Evolutionary conservation across 2,888 invertebrate genomes (phyloP).

Genomic region (Mystacides longicornis): DNA sequence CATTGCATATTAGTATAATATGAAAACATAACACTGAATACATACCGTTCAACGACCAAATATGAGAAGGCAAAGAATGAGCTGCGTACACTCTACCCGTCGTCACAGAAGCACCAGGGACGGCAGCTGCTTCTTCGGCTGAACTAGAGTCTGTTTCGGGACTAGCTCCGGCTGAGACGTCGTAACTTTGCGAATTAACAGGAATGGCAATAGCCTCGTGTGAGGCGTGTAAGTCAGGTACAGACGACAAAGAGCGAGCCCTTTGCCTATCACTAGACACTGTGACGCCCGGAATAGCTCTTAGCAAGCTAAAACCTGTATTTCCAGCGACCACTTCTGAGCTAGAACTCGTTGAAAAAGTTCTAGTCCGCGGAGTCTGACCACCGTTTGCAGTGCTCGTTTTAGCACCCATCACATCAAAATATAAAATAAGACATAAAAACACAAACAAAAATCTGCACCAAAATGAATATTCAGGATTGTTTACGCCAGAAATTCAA

Average conservation of each 20-base stretch:
- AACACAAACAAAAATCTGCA: slow-evolving; percentile 15
- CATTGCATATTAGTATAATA: slow-evolving; percentile 1
- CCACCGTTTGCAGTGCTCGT: slow-evolving; percentile 74
- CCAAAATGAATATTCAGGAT: slow-evolving; percentile 12
- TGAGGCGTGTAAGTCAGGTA: slow-evolving; percentile 58
- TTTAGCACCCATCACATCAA: slow-evolving; percentile 69
- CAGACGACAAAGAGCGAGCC: slow-evolving; percentile 75
- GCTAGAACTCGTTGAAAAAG: slow-evolving; percentile 69
- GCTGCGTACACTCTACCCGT: slow-evolving; percentile 67
- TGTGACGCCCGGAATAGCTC: slow-evolving; percentile 65
- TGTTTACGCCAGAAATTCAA: slow-evolving; percentile 15
- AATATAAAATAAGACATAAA: slow-evolving; percentile 20
- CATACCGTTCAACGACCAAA: slow-evolving; percentile 88
- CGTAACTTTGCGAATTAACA: slow-evolving; percentile 56
- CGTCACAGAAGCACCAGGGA: slow-evolving; percentile 32
- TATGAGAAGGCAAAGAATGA: slow-evolving; percentile 84
- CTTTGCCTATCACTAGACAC: slow-evolving; percentile 73
- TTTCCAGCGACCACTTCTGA: slow-evolving; percentile 54
- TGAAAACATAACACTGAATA: slow-evolving; percentile 23
- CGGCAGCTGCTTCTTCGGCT: slow-evolving; percentile 53
- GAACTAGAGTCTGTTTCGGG: slow-evolving; percentile 62
- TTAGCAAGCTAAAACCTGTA: slow-evolving; percentile 60
- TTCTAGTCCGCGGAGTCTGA: slow-evolving; percentile 65
- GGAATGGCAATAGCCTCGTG: slow-evolving; percentile 57
- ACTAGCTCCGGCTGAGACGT: slow-evolving; percentile 57